phyloP scores from a whole-genome alignment of 2,888 invertebrate genomes.

The Leistus spinibarbis region DNA sequence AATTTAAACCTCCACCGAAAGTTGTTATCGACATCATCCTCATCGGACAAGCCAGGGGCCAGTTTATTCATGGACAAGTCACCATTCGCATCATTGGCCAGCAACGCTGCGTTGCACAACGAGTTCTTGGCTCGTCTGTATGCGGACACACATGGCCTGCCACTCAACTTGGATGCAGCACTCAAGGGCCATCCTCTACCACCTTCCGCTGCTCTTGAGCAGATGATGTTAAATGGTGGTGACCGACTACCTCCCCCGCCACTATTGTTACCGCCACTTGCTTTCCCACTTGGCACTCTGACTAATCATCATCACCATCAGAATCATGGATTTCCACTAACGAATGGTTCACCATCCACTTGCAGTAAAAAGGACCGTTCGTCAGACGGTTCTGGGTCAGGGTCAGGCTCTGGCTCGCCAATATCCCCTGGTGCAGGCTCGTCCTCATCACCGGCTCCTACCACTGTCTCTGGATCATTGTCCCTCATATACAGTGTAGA shows the following conservation, averaged over 20 bases:
- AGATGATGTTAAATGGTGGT: slow-evolving; percentile 59
- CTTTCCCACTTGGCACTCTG: slow-evolving; percentile 58
- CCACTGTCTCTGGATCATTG: slow-evolving; percentile 45
- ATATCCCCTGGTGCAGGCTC: slow-evolving; percentile 13
- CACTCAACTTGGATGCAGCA: slow-evolving; percentile 70
- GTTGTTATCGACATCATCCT: slow-evolving; percentile 74
- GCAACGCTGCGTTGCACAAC: slow-evolving; percentile 72
- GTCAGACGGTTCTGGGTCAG: slow-evolving; percentile 18
- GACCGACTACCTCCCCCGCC: slow-evolving; percentile 63
- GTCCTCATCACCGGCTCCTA: slow-evolving; percentile 14
- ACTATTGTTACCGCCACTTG: slow-evolving; percentile 64
- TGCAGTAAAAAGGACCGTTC: slow-evolving; percentile 21
- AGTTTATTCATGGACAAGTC: slow-evolving; percentile 59
- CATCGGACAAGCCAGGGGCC: slow-evolving; percentile 59
- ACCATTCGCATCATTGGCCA: slow-evolving; percentile 63
- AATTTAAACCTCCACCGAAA: slow-evolving; percentile 92
- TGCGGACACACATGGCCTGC: slow-evolving; percentile 69
- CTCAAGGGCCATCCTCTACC: slow-evolving; percentile 61
- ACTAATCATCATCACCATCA: slow-evolving; percentile 56
- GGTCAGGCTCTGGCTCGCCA: slow-evolving; percentile 10
- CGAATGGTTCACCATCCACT: slow-evolving; percentile 52
- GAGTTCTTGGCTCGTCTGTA: slow-evolving; percentile 80
- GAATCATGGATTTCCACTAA: slow-evolving; percentile 36
- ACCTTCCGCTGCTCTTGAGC: slow-evolving; percentile 57
- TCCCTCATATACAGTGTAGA: slow-evolving; percentile 68